These are phyloP conservation scores for Alethe castanea DNA, from an alignment of 2,113 vertebrate species.

Conservation along the genomic window DNA sequence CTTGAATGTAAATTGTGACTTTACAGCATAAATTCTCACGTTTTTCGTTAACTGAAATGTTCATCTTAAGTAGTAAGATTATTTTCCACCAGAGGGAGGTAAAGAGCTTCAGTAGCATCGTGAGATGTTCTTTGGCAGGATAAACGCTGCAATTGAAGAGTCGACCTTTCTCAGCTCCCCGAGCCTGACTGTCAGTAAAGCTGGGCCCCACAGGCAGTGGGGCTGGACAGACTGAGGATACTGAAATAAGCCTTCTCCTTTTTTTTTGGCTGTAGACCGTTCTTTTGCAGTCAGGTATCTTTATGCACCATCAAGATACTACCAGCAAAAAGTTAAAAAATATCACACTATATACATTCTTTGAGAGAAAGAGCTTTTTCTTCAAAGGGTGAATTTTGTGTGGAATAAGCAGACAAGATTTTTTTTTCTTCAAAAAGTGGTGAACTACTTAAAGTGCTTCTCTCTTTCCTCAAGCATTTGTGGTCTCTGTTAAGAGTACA, in stretches of 20 bases:
- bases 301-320: background rate
- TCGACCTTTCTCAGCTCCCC: background rate
- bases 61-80: background rate
- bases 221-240: background rate
- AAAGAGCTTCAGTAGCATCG: slow-evolving; percentile 19
- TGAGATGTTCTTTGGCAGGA: background rate
- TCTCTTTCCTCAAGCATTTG: background rate
- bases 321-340: background rate
- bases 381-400: background rate
- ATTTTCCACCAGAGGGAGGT: slow-evolving; percentile 49
- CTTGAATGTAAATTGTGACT: background rate
- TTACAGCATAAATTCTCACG: background rate
- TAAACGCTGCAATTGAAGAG: background rate
- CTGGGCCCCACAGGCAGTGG: background rate
- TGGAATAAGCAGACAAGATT: background rate
- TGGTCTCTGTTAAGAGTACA: background rate
- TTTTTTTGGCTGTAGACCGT: background rate
- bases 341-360: background rate
- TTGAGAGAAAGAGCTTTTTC: background rate
- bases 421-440: background rate
- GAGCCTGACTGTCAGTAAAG: background rate
- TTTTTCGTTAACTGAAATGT: background rate
- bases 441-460: background rate
- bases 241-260: background rate
- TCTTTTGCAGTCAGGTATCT: background rate